phyloP scores from a whole-genome alignment of 2,797 vertebrate genomes.

The Champsocephalus esox region DNA sequence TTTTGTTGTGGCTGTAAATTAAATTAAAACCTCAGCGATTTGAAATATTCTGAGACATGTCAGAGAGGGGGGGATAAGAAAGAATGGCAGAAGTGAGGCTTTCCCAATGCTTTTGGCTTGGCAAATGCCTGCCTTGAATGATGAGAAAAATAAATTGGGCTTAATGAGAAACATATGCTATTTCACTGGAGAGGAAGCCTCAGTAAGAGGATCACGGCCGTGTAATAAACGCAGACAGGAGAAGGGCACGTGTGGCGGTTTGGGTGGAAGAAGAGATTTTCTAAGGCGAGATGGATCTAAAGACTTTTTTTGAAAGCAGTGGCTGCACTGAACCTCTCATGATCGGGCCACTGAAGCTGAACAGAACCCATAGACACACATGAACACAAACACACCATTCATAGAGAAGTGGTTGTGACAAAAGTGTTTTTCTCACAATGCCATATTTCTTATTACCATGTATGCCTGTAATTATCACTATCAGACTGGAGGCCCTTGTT shows the following conservation, averaged over 20 bases:
- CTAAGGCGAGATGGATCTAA: slow-evolving; percentile 59
- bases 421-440: slow-evolving; percentile 67
- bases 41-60: slow-evolving; percentile 87
- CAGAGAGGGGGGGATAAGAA: slow-evolving; percentile 19
- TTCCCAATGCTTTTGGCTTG: slow-evolving; percentile 92
- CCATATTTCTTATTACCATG: slow-evolving; percentile 73
- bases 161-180: slow-evolving; percentile 98
- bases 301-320: slow-evolving; percentile 63
- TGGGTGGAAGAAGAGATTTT: slow-evolving; percentile 78
- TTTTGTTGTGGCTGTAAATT: slow-evolving; percentile 97
- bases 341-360: slow-evolving; percentile 59
- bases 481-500: slow-evolving; percentile 73
- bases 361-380: slow-evolving; percentile 33
- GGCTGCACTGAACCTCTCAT: slow-evolving; percentile 62
- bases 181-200: slow-evolving; percentile 92
- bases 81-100: slow-evolving; percentile 82
- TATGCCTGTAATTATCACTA: slow-evolving; percentile 79
- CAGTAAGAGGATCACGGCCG: slow-evolving; percentile 87
- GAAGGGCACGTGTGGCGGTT: slow-evolving; percentile 85
- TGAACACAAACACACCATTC: slow-evolving; percentile 3
- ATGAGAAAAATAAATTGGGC: slow-evolving; percentile 95
- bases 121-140: slow-evolving; percentile 93
- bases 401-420: slow-evolving; percentile 44
- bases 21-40: slow-evolving; percentile 95
- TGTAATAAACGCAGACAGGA: slow-evolving; percentile 83